Percentiles rank a stretch among this genome's conserved stretches.
phyloP scores from a whole-genome alignment of 1,140 invertebrate genomes.

The Drosophila subpulchrella region DNA sequence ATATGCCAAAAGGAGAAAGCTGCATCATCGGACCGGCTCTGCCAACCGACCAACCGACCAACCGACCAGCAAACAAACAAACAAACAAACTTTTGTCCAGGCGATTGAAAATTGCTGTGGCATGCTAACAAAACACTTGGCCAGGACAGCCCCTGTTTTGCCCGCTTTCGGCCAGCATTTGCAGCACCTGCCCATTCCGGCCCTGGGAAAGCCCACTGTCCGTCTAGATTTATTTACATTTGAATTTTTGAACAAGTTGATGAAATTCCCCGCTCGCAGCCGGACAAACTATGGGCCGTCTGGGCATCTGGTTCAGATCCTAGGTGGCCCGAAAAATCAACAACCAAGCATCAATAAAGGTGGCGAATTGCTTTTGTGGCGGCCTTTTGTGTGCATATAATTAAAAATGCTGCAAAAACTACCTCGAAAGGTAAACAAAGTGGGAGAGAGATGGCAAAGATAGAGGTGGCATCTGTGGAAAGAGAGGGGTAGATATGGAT shows the following conservation, averaged over 20 bases:
- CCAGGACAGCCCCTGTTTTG: slow-evolving; percentile 21
- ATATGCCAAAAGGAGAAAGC: slow-evolving; percentile 50
- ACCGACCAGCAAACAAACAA: slow-evolving; percentile 59
- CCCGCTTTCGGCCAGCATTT: background rate
- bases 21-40: slow-evolving; percentile 43
- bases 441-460: slow-evolving; percentile 24
- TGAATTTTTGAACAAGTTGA: slow-evolving; percentile 82
- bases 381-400: slow-evolving; percentile 82
- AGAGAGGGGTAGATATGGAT: background rate
- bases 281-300: slow-evolving; percentile 66
- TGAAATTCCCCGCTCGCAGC: slow-evolving; percentile 70
- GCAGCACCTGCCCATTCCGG: slow-evolving; percentile 2
- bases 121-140: slow-evolving; percentile 75
- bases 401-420: slow-evolving; percentile 76
- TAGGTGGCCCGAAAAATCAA: slow-evolving; percentile 48
- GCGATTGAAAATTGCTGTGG: slow-evolving; percentile 80
- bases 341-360: slow-evolving; percentile 73
- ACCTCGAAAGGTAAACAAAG: slow-evolving; percentile 69
- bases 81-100: slow-evolving; percentile 79
- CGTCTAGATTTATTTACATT: slow-evolving; percentile 81
- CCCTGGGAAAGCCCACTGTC: slow-evolving; percentile 18
- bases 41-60: slow-evolving; percentile 8
- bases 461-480: slow-evolving; percentile 6
- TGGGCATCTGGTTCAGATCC: slow-evolving; percentile 21
- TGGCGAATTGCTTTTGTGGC: slow-evolving; percentile 79